A percentile compares a stretch with the other conserved stretches of the same genome.
These are phyloP conservation scores for Rhinichthys klamathensis DNA, from an alignment of 2,113 vertebrate genomes.

Conservation along the genomic window DNA sequence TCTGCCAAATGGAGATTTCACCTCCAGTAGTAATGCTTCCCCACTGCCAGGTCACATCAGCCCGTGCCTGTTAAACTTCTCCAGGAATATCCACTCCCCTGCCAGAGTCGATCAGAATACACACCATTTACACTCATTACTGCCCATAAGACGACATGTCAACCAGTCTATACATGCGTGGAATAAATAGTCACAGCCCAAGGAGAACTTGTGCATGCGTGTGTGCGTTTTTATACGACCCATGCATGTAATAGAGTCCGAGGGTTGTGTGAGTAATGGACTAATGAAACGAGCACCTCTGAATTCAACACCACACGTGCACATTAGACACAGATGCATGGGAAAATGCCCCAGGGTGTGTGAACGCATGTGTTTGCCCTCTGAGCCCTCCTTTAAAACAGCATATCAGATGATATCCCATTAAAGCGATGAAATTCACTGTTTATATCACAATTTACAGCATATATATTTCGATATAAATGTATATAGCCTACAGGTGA, in stretches of 20 bases:
- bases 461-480: not conserved
- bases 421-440: not conserved
- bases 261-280: not conserved
- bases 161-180: conserved; percentile 26
- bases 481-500: not conserved
- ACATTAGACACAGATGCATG: not conserved
- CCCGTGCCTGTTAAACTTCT: conserved; percentile 34
- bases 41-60: conserved; percentile 51
- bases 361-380: conserved; percentile 9
- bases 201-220: conserved; percentile 17
- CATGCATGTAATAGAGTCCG: conserved; percentile 13
- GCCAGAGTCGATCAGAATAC: conserved; percentile 49
- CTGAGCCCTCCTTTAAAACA: not conserved
- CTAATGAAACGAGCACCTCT: conserved; percentile 20
- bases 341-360: conserved; percentile 4
- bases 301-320: not conserved
- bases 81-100: conserved; percentile 34
- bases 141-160: conserved; percentile 26
- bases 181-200: conserved; percentile 45
- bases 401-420: not conserved
- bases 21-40: conserved; percentile 36
- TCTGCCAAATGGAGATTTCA: conserved; percentile 49
- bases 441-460: not conserved
- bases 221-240: not conserved
- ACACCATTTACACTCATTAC: conserved; percentile 47